Evolutionary conservation across 1,140 invertebrate species (phyloP).

Genomic region (Drepana arcuata): DNA sequence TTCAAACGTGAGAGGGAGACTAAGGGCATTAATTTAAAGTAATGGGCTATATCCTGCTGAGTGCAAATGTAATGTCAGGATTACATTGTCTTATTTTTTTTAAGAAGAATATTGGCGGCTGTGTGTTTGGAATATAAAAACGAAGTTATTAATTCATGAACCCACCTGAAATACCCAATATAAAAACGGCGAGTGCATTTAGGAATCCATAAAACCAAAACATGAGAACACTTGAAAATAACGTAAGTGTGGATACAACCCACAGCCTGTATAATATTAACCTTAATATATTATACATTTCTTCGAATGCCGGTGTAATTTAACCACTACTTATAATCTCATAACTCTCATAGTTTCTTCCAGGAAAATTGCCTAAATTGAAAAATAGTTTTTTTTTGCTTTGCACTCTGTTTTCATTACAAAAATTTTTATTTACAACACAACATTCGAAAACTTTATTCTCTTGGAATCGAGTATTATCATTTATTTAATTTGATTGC

Average conservation of each 20-base stretch:
- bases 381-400: too few relatives aligned
- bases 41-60: background rate
- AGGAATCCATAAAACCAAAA: conserved; percentile 88
- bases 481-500: too few relatives aligned
- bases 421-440: too few relatives aligned
- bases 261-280: conserved; percentile 47
- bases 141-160: conserved; percentile 29
- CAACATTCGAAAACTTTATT: too few relatives aligned
- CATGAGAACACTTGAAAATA: conserved; percentile 80
- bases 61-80: background rate
- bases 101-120: background rate
- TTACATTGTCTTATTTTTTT: background rate
- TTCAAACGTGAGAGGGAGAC: background rate
- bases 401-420: too few relatives aligned
- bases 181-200: conserved; percentile 79
- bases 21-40: background rate
- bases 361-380: too few relatives aligned
- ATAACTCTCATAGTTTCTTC: background rate
- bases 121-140: too few relatives aligned
- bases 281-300: conserved; percentile 48
- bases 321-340: too few relatives aligned
- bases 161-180: conserved; percentile 79
- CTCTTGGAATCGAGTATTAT: too few relatives aligned
- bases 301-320: background rate
- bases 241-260: conserved; percentile 46